phyloP scores from a whole-genome alignment of 35 echinoderm and acorn worm genomes.

The Nesometra sesokonis region DNA sequence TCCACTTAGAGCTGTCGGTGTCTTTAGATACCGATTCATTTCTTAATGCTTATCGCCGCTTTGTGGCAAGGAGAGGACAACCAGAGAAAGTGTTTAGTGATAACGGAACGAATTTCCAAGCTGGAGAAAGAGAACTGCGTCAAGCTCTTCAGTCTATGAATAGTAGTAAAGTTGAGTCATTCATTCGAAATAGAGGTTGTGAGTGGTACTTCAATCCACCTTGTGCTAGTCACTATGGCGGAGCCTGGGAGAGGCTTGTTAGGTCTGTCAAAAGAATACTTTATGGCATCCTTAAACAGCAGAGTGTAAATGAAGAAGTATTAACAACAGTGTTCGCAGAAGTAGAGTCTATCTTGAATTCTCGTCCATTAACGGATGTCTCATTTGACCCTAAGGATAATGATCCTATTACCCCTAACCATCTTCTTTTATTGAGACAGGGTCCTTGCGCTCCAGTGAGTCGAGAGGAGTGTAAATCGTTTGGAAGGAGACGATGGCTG shows the following conservation, averaged over 20 bases:
- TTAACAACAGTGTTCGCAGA: constrained; percentile 7
- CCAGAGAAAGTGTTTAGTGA: background rate
- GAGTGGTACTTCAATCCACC: constrained; percentile 47
- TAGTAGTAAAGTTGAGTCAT: background rate
- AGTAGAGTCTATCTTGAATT: constrained; percentile 34
- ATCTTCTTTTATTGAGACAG: constrained; percentile 12
- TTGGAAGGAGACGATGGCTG: constrained; percentile 26
- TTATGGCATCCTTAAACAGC: background rate
- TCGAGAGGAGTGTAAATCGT: too few species aligned
- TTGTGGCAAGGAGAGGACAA: constrained; percentile 33
- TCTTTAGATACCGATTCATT: constrained; percentile 34
- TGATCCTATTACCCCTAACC: constrained; percentile 52
- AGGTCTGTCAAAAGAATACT: constrained; percentile 8
- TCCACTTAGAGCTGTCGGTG: constrained; percentile 17
- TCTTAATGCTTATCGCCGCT: constrained; percentile 35
- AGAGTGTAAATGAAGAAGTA: constrained; percentile 2
- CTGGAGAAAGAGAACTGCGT: constrained; percentile 20
- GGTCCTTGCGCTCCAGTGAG: background rate
- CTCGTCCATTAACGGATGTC: constrained; percentile 26
- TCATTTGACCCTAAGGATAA: constrained; percentile 12
- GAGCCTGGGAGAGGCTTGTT: constrained; percentile 31
- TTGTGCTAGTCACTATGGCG: constrained; percentile 28
- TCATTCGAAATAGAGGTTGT: background rate
- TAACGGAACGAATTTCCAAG: background rate
- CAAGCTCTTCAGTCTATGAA: background rate